Conservation (phyloP, 92 coral and sea anemone species). For the Galaxea fascicularis region DNA sequence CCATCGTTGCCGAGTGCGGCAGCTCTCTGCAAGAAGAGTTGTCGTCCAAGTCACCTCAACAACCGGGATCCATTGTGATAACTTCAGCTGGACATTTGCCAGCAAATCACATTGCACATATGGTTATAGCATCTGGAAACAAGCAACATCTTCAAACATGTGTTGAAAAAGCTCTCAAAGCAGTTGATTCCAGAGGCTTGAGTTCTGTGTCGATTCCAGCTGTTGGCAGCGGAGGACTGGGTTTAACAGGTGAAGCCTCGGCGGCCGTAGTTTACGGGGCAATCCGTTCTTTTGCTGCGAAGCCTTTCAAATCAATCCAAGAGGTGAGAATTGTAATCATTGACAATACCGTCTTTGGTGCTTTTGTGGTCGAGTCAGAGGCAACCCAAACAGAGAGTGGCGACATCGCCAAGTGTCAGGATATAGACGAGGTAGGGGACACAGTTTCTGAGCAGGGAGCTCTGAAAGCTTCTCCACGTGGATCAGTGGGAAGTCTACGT, state of each 20-base stretch:
- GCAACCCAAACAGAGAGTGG: background rate
- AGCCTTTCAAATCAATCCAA: background rate
- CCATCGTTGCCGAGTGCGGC: constrained; percentile 16
- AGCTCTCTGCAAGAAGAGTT: constrained; percentile 11
- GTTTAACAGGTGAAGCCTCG: constrained; percentile 23
- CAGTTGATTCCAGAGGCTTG: constrained; percentile 23
- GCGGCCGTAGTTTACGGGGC: constrained; percentile 32
- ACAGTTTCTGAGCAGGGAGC: background rate
- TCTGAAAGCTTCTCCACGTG: background rate
- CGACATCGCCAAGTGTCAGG: background rate
- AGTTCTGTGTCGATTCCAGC: constrained; percentile 47
- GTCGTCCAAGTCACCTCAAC: background rate
- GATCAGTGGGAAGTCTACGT: background rate
- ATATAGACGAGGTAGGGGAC: background rate
- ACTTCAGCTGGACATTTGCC: constrained; percentile 14
- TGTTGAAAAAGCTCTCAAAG: constrained; percentile 32
- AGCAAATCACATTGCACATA: constrained; percentile 13
- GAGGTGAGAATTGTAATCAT: constrained; percentile 22
- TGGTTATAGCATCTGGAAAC: constrained; percentile 33
- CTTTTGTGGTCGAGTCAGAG: constrained; percentile 13
- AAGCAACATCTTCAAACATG: constrained; percentile 34
- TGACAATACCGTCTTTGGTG: constrained; percentile 10
- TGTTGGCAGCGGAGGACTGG: constrained; percentile 42
- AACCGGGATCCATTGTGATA: constrained; percentile 8
- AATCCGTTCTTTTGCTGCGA: constrained; percentile 3